Evolutionary conservation across 2,113 vertebrate genomes (phyloP).

Genomic region (Sorex araneus): DNA sequence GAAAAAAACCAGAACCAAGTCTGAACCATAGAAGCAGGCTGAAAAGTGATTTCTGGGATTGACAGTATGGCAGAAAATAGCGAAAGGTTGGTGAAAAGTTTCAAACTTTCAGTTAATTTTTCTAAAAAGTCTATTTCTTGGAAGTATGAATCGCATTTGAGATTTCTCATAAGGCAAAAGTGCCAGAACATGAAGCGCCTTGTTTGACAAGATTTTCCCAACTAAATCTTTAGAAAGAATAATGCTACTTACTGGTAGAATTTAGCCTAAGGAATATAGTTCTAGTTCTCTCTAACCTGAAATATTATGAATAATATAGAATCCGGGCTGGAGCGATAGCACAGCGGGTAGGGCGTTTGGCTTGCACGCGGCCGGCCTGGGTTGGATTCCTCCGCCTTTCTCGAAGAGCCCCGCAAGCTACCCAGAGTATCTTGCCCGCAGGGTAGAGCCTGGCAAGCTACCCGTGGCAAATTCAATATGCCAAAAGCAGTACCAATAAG

Average conservation of each 20-base stretch:
- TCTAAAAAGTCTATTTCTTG: conserved; percentile 17
- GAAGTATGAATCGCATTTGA: conserved; percentile 6
- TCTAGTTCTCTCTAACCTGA: conserved; percentile 15
- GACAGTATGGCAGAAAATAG: background rate
- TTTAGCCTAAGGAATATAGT: background rate
- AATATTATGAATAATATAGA: conserved; percentile 26
- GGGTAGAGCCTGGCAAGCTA: no score
- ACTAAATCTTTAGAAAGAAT: no score
- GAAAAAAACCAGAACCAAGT: background rate
- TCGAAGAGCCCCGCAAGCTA: no score
- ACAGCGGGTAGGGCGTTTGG: no score
- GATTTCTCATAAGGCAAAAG: background rate
- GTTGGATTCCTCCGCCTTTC: no score
- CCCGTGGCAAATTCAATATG: no score
- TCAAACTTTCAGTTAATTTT: background rate
- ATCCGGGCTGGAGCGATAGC: background rate
- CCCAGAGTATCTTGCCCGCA: no score
- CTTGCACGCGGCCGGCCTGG: no score
- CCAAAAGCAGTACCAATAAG: no score
- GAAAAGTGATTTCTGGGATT: background rate
- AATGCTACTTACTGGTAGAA: background rate
- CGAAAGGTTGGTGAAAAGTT: background rate
- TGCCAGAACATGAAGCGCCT: conserved; percentile 56
- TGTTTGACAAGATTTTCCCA: conserved; percentile 50
- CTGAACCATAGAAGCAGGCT: background rate